Percentiles rank a stretch among this genome's conserved stretches.
These are phyloP conservation scores for Sus scrofa DNA, from an alignment of 2,113 vertebrate genomes.

Conservation along the genomic window DNA sequence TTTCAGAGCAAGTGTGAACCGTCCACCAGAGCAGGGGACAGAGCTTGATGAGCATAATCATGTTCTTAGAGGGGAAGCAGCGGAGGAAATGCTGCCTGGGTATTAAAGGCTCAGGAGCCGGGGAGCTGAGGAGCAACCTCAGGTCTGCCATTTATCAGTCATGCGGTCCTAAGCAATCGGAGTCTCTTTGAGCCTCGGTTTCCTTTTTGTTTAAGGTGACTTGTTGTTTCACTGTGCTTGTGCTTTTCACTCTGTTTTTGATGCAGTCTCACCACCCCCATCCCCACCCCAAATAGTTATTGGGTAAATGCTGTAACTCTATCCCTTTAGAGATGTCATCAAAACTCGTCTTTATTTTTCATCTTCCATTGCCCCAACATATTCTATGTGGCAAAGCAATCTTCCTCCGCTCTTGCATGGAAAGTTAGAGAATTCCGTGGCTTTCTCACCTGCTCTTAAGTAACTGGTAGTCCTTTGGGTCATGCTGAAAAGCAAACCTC, in stretches of 20 bases:
- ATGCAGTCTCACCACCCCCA: background rate
- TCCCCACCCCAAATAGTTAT: background rate
- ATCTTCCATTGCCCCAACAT: background rate
- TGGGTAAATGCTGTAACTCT: background rate
- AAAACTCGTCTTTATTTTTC: background rate
- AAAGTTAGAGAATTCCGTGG: background rate
- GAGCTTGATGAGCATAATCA: background rate
- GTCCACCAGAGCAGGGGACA: background rate
- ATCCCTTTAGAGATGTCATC: background rate
- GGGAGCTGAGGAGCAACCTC: no score
- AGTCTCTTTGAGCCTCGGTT: background rate
- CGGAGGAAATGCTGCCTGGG: background rate
- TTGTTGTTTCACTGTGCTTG: background rate
- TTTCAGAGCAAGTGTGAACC: background rate
- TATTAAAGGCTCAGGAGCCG: background rate
- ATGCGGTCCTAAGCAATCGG: background rate
- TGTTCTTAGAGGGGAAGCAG: background rate
- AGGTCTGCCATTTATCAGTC: background rate
- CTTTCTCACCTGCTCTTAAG: background rate
- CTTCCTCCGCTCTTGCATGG: background rate
- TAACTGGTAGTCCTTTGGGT: background rate
- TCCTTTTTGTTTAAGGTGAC: background rate
- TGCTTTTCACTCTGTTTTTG: conserved; percentile 5
- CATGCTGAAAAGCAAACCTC: background rate
- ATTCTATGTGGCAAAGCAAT: background rate